These are phyloP conservation scores for Malthinus flaveolus DNA, from an alignment of 2,888 invertebrate species.

Conservation along the genomic window DNA sequence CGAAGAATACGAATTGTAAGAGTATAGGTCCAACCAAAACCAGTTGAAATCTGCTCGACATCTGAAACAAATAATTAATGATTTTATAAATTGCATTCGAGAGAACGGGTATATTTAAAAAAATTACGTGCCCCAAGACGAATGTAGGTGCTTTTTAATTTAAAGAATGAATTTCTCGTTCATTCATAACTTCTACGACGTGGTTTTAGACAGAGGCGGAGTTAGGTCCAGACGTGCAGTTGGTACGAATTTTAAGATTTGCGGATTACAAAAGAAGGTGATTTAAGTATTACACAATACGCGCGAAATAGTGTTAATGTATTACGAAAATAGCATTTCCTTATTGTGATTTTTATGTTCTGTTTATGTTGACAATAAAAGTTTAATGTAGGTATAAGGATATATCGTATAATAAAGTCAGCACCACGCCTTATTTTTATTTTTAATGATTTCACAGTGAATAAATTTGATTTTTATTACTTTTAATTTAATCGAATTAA, in stretches of 20 bases:
- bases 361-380: constrained; percentile 6
- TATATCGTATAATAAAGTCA: not conserved
- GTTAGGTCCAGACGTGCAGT: no score
- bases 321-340: not conserved
- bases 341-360: constrained; percentile 2
- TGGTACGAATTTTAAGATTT: no score
- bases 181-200: no score
- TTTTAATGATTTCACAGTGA: constrained; percentile 3
- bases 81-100: constrained; percentile 1
- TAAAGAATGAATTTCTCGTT: no score
- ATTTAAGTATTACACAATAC: no score
- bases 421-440: constrained; percentile 5
- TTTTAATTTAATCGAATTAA: constrained; percentile 4
- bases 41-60: constrained; percentile 29
- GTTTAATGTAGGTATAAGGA: not conserved
- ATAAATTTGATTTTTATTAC: not conserved
- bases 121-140: no score
- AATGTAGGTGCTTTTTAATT: no score
- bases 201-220: no score
- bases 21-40: constrained; percentile 20
- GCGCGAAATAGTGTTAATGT: no score
- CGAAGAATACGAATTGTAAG: constrained; percentile 22
- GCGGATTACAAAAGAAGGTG: no score
- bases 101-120: no score
- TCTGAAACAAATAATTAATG: constrained; percentile 34